phyloP scores from a whole-genome alignment of 1,140 invertebrate species.

The Acromyrmex charruanus region DNA sequence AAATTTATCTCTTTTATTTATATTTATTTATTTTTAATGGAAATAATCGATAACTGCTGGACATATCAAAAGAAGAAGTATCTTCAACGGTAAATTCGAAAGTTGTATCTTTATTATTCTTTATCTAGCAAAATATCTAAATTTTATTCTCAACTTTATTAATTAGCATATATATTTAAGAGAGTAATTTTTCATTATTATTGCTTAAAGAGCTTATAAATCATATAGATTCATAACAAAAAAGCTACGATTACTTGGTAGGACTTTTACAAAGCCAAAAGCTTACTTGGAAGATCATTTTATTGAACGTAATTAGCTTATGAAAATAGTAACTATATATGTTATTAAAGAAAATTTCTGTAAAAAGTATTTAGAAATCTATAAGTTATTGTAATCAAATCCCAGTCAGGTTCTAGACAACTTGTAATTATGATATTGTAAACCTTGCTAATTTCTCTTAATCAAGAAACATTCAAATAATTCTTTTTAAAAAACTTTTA shows the following conservation, averaged over 20 bases:
- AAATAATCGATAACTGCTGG: not conserved
- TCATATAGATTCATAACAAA: not conserved
- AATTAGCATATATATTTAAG: not conserved
- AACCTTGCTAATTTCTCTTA: not conserved
- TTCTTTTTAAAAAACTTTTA: not conserved
- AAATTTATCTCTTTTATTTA: constrained; percentile 8
- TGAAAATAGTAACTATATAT: not conserved
- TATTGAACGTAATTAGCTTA: not conserved
- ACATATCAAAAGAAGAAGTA: constrained; percentile 29
- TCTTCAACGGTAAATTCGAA: not conserved
- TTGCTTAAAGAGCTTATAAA: not conserved
- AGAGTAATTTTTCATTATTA: not conserved
- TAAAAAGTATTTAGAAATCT: not conserved
- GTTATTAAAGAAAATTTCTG: not conserved
- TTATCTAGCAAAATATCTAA: no score
- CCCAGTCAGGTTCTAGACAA: not conserved
- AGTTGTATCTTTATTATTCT: constrained; percentile 26
- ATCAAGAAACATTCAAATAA: not conserved
- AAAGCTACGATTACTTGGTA: not conserved
- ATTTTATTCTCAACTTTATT: no score
- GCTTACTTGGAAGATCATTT: not conserved
- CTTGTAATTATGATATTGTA: not conserved
- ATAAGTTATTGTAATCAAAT: not conserved
- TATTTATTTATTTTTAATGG: not conserved
- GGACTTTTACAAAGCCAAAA: not conserved